Percentiles rank a stretch among this genome's conserved stretches.
phyloP scores from a whole-genome alignment of 2,113 vertebrate species.

The Datnioides undecimradiatus region DNA sequence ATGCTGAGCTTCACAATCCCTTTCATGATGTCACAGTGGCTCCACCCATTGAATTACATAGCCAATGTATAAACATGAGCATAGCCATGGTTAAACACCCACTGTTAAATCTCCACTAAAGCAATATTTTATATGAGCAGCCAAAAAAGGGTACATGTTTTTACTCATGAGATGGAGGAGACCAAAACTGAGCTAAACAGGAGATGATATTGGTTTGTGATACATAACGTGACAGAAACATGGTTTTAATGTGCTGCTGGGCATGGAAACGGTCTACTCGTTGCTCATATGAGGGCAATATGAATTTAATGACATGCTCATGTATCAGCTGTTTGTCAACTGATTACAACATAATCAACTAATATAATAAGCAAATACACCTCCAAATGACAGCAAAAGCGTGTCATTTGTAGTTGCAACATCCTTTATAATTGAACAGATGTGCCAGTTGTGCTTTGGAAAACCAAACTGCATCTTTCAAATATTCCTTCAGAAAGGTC shows the following conservation, averaged over 20 bases:
- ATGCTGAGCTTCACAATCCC: no score
- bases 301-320: neutral
- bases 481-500: neutral
- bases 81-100: no score
- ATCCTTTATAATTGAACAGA: neutral
- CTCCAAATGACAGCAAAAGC: neutral
- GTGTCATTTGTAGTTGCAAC: neutral
- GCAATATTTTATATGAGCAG: neutral
- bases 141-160: neutral
- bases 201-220: neutral
- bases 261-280: neutral
- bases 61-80: no score
- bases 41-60: no score
- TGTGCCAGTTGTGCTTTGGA: neutral
- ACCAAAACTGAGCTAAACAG: neutral
- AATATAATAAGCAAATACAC: neutral
- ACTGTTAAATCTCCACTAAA: neutral
- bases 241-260: neutral
- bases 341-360: no score
- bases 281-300: neutral
- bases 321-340: neutral
- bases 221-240: neutral
- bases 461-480: neutral
- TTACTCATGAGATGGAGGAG: neutral
- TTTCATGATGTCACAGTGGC: no score